These are phyloP conservation scores for Staurois parvus DNA, from an alignment of 2,797 vertebrate genomes.

Conservation along the genomic window DNA sequence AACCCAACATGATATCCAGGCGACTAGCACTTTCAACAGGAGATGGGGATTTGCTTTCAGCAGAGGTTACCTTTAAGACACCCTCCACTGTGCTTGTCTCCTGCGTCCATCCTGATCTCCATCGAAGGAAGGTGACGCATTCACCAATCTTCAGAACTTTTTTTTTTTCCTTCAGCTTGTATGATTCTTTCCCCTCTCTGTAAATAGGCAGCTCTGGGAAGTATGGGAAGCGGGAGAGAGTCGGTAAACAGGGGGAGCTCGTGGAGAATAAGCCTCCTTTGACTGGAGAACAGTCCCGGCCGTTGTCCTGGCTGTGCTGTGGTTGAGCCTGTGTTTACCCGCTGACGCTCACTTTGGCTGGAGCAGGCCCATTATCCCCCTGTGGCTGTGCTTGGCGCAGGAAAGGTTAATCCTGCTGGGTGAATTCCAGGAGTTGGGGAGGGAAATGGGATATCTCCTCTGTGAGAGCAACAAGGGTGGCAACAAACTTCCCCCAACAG, in stretches of 20 bases:
- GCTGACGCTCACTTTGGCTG: slow-evolving; percentile 16
- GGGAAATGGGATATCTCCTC: background rate
- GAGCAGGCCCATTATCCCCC: slow-evolving; percentile 24
- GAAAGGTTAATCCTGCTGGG: background rate
- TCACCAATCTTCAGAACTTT: background rate
- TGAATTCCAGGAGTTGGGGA: background rate
- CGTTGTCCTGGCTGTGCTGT: slow-evolving; percentile 18
- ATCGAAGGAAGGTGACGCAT: background rate
- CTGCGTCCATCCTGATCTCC: background rate
- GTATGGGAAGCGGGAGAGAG: background rate
- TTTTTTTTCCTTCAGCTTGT: background rate
- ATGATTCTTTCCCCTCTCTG: background rate
- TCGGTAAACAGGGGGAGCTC: slow-evolving; percentile 28
- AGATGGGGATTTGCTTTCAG: too few species aligned
- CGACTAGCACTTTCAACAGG: too few species aligned
- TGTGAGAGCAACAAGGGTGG: background rate
- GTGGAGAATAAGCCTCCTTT: slow-evolving; percentile 39
- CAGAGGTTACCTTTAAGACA: too few species aligned
- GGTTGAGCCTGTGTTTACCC: slow-evolving; percentile 45
- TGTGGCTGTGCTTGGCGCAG: background rate
- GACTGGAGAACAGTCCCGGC: slow-evolving; percentile 44
- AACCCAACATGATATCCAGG: too few species aligned
- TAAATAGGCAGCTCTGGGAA: background rate
- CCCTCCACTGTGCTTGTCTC: too few species aligned
- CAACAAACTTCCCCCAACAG: background rate